Percentiles rank a stretch among this genome's conserved stretches.
These are phyloP conservation scores for Ferrisia virgata DNA, from an alignment of 2,888 invertebrate genomes.

Conservation along the genomic window DNA sequence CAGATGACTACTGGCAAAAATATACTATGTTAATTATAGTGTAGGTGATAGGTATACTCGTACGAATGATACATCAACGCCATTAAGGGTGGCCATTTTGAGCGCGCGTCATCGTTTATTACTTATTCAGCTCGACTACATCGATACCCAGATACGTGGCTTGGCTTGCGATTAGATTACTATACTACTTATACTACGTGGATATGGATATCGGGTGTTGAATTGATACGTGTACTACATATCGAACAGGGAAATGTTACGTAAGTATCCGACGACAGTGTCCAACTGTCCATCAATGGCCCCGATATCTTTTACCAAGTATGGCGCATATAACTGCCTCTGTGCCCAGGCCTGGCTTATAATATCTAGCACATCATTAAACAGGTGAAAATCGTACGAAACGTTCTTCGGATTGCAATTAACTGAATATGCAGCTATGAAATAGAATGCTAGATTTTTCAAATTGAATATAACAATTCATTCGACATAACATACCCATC, in stretches of 20 bases:
- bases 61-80: neutral
- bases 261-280: neutral
- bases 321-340: neutral
- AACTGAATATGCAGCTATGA: too few species aligned
- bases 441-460: too few species aligned
- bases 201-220: neutral
- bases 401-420: too few species aligned
- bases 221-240: constrained; percentile 24
- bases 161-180: neutral
- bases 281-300: neutral
- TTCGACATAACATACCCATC: too few species aligned
- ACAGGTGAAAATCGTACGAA: too few species aligned
- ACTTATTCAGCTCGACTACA: neutral
- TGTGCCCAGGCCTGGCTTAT: too few species aligned
- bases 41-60: neutral
- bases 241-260: neutral
- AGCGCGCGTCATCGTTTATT: neutral
- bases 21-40: too few species aligned
- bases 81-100: neutral
- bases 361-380: too few species aligned
- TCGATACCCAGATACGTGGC: neutral
- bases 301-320: neutral
- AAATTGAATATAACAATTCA: too few species aligned
- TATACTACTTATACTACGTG: too few species aligned
- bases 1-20: too few species aligned